Base-by-base conservation (phyloP, 53 echinoderm and acorn worm genomes). In the Crossaster papposus region DNA sequence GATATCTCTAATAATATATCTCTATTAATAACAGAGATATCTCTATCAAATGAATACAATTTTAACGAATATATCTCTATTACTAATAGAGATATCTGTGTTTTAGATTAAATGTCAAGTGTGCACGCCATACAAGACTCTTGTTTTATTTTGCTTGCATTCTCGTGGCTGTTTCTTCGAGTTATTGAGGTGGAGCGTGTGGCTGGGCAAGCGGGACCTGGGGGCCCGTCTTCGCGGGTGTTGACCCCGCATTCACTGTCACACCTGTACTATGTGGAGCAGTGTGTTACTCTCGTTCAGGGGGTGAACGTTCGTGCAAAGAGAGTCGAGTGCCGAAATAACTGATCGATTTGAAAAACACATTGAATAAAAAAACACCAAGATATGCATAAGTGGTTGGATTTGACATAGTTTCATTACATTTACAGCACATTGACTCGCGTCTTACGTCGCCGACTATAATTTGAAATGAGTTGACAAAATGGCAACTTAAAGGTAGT, bases 181-280 rank as follows among this genome's bases (percentile, higher is more conserved):
- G 84, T 84, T 84, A 84, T 84, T 84, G 72, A 84, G 51, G 72
- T 68, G 84, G 84, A 84, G 37, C 84, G 84, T 84, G 84, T 84
- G 84, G 84, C 53, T 71, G 84, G 52, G 72, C 72, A 53, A 23
- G 53, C 32, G 53, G 58, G 55, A 84, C 72, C 84, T 38, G 28
- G 22, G 72, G 84, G 84, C 84, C 26, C 72, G 72, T 70, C 28
- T 72, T 72, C 8, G 65, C 84, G 84, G 84, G 71, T 72, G 65
- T 35, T 84, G 84, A 84, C 84, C 84, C 84, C 84, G 20, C 72
- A 70, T 70, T 36, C 37, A 84, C 72, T 72, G 72, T 84, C 84
- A 72, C 72, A 72, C 72, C 54, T 84, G 84, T 84, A 84, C 84
- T 84, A 84, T 84, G 84, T 72, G 36, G 72, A 84, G 65, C 36